Base-by-base conservation (phyloP, 2,888 invertebrate species). In the Diachrysia chrysitis region DNA sequence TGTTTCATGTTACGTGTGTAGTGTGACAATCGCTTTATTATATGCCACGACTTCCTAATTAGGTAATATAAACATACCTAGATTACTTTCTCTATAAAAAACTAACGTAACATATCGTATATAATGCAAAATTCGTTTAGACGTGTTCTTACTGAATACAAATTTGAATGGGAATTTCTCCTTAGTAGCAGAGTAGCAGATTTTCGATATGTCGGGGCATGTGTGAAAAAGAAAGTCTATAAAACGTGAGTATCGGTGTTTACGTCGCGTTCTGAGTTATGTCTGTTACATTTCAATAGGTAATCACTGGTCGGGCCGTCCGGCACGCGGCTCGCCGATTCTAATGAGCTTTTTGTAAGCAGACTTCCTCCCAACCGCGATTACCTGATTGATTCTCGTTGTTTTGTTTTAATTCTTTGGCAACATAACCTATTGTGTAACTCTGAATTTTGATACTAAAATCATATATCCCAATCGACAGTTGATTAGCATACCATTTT, bases 101-200 rank as follows among this genome's bases (percentile, higher is more conserved):
- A 73, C 79, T 84, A 86, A 84, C 82, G 83, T 87, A 88, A 85
- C 84, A 90, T 84, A 88, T 86, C 83, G 87, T 86, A 83, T 84
- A 83, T 65, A 87, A 89, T 87, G 86, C 89, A 83, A 85, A 89
- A 91, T 92, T 89, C 85, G 86, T 83, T 81, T 80, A 84, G 84
- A 80, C 78, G 73, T 86, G 82, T 79, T 85, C 86, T 86, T 89
- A 85, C 84, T 83, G 92, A 91, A 94, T 94, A 93, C 93, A 90
- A 93, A 93, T 90, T 87, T 90, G 89, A 84, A 84, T 87, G 85
- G 82, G 82, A 92, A 92, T 93, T 93, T 94, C 93, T 90, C 93
- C 85, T 85, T 88, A 83, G 87, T 90, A 87, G 66, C 84, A 92
- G 88, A 83, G 87, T 90, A 87, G 66, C 84, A 92, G 88, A 92